Base-by-base conservation (phyloP, 1,140 invertebrate genomes). In the Drosophila grimshawi region DNA sequence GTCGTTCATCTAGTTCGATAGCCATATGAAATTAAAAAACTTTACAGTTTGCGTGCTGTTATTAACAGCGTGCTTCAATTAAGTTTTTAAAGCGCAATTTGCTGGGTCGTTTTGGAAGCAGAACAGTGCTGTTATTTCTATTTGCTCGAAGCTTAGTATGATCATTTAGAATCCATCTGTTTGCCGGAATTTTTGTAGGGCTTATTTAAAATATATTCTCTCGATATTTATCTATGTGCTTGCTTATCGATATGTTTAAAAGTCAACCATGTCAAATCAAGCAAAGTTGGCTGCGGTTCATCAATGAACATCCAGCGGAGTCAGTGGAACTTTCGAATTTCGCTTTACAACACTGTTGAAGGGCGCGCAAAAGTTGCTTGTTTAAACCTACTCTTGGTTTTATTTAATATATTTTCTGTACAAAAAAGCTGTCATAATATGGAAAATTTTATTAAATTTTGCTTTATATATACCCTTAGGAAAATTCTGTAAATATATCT, bases 301-400 rank as follows among this genome's bases (percentile, higher is more conserved):
- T 0, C 8, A 56, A 39, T 33, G 45, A 60, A 60, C 32, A 3
- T 7, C 27, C 5, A 32, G 3, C 7, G 29, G 35, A 70, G 33
- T 10, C 11, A 35, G 7, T 30, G 33, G 0, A n/a, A 10, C 6
- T 7, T 29, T 10, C 33, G 10, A 4, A 3, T 5, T 8, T 3
- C 8, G 30, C 3, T 48, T 63, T 57, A 8, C 35, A 71, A 6
- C 46, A 72, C 55, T 66, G 46, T 4, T 27, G 5, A 35, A 30
- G 2, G 2, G 0, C 8, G 37, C 53, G 69, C 35, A 30, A 4
- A 5, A 37, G 37, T 0, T 10, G 5, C 7, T 2, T 7, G 8
- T 35, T 62, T 37, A 27, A 60, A 19, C 19, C 1, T 19, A 19
- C 19, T 19, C 19, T 19, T 19, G 19, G 19, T 1, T 1, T 19